Evolutionary conservation across 2,888 invertebrate genomes (phyloP).

Genomic region (Leucoma salicis): DNA sequence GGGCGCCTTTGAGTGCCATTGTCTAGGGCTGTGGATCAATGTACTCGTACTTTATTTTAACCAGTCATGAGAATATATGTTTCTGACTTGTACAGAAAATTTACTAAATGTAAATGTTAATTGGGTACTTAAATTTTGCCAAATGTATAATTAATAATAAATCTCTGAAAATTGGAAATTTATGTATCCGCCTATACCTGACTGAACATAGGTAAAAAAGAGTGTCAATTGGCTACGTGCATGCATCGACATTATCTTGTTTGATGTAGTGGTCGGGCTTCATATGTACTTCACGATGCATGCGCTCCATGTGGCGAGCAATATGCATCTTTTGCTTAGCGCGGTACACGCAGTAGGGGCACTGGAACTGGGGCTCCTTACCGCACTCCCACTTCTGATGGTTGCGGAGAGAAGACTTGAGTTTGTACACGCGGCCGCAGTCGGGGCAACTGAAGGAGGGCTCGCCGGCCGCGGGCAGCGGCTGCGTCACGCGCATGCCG

Average conservation of each 20-base stretch:
- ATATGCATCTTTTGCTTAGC: constrained; percentile 94
- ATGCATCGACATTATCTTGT: constrained; percentile 78
- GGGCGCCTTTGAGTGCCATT: no score
- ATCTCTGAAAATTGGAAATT: no score
- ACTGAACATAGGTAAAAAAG: constrained; percentile 11
- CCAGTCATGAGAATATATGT: no score
- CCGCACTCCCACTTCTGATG: constrained; percentile 94
- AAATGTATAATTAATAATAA: no score
- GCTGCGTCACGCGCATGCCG: constrained; percentile 48
- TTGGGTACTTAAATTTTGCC: no score
- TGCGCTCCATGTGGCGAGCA: constrained; percentile 90
- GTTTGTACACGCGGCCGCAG: constrained; percentile 92
- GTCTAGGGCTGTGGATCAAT: no score
- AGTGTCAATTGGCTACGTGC: constrained; percentile 65
- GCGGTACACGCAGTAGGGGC: constrained; percentile 91
- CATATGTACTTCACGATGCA: constrained; percentile 86
- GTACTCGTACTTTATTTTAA: no score
- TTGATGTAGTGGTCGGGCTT: constrained; percentile 76
- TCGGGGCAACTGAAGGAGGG: constrained; percentile 89
- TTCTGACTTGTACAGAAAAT: no score
- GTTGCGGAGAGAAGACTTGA: constrained; percentile 91
- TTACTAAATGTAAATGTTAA: no score
- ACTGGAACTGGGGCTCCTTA: constrained; percentile 92
- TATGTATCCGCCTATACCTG: not conserved
- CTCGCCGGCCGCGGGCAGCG: constrained; percentile 63